phyloP scores from a whole-genome alignment of 2,888 invertebrate species.

The Thysanoteuthis rhombus region DNA sequence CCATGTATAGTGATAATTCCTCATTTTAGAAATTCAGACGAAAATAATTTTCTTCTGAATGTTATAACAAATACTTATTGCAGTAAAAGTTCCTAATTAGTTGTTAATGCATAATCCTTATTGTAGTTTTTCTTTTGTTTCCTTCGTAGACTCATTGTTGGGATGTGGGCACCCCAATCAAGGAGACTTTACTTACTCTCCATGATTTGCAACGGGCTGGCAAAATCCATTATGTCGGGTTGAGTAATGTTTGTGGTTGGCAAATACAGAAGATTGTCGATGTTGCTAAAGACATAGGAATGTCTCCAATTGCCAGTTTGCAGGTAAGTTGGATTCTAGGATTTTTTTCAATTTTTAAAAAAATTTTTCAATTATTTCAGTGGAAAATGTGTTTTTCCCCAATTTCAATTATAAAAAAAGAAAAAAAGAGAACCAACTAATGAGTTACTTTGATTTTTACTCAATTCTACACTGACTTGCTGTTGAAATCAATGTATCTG shows the following conservation, averaged over 20 bases:
- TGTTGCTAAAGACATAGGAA: conserved; percentile 41
- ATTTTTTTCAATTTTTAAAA: background rate
- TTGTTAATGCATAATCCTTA: background rate
- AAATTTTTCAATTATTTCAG: too few relatives aligned
- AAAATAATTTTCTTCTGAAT: too few relatives aligned
- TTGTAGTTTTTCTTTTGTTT: background rate
- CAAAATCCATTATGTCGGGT: conserved; percentile 61
- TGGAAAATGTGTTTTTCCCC: too few relatives aligned
- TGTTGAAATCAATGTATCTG: too few relatives aligned
- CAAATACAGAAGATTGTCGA: conserved; percentile 61
- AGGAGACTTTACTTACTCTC: conserved; percentile 58
- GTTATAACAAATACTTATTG: too few relatives aligned
- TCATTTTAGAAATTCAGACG: too few relatives aligned
- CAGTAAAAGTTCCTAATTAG: too few relatives aligned
- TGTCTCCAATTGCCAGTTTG: conserved; percentile 45
- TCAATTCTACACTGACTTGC: too few relatives aligned
- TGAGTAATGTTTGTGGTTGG: conserved; percentile 61
- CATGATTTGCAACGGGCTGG: conserved; percentile 60
- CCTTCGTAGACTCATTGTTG: conserved; percentile 55
- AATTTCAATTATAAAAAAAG: too few relatives aligned
- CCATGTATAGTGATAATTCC: too few relatives aligned
- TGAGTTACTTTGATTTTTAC: too few relatives aligned
- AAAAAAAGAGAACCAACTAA: too few relatives aligned
- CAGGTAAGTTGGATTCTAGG: conserved; percentile 44
- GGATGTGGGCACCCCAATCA: conserved; percentile 58